A percentile compares a stretch with the other conserved stretches of the same genome.
These are phyloP conservation scores for Dorcus hopei DNA, from an alignment of 2,888 invertebrate genomes.

Conservation along the genomic window DNA sequence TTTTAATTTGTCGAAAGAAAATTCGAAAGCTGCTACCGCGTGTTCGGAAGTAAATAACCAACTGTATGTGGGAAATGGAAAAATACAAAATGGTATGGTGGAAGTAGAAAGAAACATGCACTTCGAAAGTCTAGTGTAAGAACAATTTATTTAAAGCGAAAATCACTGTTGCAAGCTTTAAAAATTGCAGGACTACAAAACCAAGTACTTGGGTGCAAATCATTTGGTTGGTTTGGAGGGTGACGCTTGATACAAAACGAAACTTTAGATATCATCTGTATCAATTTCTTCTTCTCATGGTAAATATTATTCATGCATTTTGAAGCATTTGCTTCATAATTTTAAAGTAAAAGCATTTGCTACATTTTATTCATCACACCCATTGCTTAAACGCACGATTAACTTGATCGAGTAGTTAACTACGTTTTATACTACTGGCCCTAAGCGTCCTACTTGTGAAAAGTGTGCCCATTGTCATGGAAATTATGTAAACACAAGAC, in stretches of 20 bases:
- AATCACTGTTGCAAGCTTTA: not conserved
- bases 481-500: too few relatives aligned
- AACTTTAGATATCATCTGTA: constrained; percentile 63
- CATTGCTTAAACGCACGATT: too few relatives aligned
- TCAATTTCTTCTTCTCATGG: constrained; percentile 60
- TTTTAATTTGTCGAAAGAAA: constrained; percentile 23
- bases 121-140: not conserved
- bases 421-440: too few relatives aligned
- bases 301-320: too few relatives aligned
- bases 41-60: constrained; percentile 6
- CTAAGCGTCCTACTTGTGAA: too few relatives aligned
- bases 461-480: too few relatives aligned
- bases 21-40: constrained; percentile 16
- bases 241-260: constrained; percentile 61
- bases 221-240: constrained; percentile 68
- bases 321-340: too few relatives aligned
- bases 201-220: constrained; percentile 61
- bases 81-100: not conserved
- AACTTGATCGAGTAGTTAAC: too few relatives aligned
- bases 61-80: constrained; percentile 34
- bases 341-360: too few relatives aligned
- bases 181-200: constrained; percentile 50
- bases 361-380: too few relatives aligned
- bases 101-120: too few relatives aligned
- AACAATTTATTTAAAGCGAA: not conserved